phyloP scores from a whole-genome alignment of 2,888 invertebrate genomes.

The Salticus scenicus region DNA sequence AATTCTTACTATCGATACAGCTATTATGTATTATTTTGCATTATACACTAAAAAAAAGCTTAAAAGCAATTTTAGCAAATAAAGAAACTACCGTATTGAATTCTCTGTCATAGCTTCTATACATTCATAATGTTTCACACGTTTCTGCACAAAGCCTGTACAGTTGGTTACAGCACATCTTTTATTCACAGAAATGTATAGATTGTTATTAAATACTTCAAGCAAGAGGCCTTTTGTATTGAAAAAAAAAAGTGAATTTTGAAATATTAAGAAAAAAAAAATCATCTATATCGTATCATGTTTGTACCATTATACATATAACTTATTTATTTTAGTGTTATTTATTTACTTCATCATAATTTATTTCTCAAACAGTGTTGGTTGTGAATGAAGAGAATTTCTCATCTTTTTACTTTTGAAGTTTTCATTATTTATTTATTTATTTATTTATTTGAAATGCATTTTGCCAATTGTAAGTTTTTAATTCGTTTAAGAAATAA shows the following conservation, averaged over 20 bases:
- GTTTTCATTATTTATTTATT: slow-evolving; percentile 39
- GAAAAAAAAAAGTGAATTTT: neutral
- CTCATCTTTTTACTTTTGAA: slow-evolving; percentile 17
- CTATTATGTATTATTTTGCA: too few species aligned
- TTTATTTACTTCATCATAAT: neutral
- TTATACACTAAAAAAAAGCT: too few species aligned
- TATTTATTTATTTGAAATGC: slow-evolving; percentile 55
- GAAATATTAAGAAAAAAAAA: neutral
- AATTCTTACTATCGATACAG: too few species aligned
- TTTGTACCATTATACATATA: slow-evolving; percentile 5
- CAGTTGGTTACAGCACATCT: slow-evolving; percentile 53
- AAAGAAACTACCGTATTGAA: neutral
- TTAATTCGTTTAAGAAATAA: slow-evolving; percentile 67
- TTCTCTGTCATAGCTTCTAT: slow-evolving; percentile 25
- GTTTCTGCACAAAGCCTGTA: slow-evolving; percentile 55
- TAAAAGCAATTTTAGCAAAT: too few species aligned
- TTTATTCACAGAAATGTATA: slow-evolving; percentile 51
- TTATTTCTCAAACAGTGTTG: neutral
- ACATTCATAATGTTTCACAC: neutral
- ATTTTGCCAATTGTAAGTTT: slow-evolving; percentile 54
- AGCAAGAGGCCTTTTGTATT: slow-evolving; percentile 52
- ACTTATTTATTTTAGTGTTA: neutral
- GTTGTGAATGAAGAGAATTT: neutral
- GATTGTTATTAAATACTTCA: slow-evolving; percentile 39
- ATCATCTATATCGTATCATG: neutral